phyloP scores from a whole-genome alignment of 2,888 invertebrate species.

The Drepanosiphum platanoidis region DNA sequence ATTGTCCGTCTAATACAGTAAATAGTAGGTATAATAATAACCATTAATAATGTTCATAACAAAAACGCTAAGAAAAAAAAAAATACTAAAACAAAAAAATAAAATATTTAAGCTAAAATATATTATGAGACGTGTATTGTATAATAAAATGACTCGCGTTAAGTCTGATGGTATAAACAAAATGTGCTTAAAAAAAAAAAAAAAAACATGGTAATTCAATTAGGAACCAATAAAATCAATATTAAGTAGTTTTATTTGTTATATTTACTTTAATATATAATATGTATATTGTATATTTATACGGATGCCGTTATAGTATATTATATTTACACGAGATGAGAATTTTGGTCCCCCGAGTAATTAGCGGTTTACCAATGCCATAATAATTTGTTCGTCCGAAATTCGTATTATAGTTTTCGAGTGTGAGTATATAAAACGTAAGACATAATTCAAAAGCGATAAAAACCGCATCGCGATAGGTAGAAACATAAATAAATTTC shows the following conservation, averaged over 20 bases:
- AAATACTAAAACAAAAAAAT: constrained; percentile 14
- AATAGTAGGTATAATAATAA: constrained; percentile 18
- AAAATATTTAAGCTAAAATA: no score
- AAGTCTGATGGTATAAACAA: constrained; percentile 16
- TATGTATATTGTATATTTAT: not conserved
- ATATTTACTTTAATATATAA: constrained; percentile 12
- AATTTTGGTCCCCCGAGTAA: constrained; percentile 18
- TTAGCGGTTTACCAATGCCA: not conserved
- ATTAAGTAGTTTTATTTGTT: constrained; percentile 20
- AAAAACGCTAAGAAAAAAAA: constrained; percentile 1
- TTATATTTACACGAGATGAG: constrained; percentile 30
- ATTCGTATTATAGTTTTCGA: not conserved
- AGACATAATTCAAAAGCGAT: not conserved
- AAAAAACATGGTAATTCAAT: constrained; percentile 34
- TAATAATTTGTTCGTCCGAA: not conserved
- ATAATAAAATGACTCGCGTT: constrained; percentile 6
- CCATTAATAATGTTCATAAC: not conserved
- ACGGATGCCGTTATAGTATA: not conserved
- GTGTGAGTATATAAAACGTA: not conserved
- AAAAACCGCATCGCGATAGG: not conserved
- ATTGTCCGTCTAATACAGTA: constrained; percentile 35
- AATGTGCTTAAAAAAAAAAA: constrained; percentile 21
- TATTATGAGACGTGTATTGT: not conserved
- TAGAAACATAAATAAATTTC: not conserved
- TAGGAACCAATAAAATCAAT: constrained; percentile 59